A percentile compares a stretch with the other conserved stretches of the same genome.
Conservation (phyloP, 2,113 vertebrate species). For the Kobus ellipsiprymnus region DNA sequence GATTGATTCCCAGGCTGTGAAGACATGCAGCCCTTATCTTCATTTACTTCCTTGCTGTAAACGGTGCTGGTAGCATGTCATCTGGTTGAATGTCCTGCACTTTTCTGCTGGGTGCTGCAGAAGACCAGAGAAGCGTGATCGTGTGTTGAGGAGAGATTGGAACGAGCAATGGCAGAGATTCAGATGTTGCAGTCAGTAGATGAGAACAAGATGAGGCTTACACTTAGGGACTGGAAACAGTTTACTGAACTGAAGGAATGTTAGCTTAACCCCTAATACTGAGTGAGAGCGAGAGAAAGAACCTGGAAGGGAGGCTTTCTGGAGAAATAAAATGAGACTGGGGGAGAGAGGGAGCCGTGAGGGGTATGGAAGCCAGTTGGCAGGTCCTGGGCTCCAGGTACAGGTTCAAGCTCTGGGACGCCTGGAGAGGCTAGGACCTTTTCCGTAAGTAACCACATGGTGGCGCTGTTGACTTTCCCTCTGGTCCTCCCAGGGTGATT, state of each 20-base stretch:
- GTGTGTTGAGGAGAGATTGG: not conserved
- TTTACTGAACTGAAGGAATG: not conserved
- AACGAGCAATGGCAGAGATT: not conserved
- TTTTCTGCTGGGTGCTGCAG: not conserved
- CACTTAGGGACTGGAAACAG: not conserved
- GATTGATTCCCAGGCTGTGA: rapidly evolving
- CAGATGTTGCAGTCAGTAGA: not conserved
- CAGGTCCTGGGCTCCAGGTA: not conserved
- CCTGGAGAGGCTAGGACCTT: not conserved
- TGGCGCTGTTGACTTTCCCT: not conserved
- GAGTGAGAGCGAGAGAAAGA: not conserved
- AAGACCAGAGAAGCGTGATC: too few species aligned
- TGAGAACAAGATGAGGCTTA: rapidly evolving
- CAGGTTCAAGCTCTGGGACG: not conserved
- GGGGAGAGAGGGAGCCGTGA: rapidly evolving
- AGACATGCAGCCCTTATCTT: not conserved
- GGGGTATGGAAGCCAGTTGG: not conserved
- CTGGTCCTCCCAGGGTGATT: too few species aligned
- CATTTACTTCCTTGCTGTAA: not conserved
- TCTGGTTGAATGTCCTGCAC: rapidly evolving
- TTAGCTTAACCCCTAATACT: not conserved
- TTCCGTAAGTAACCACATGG: not conserved
- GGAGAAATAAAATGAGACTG: not conserved
- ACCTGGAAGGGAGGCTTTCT: not conserved
- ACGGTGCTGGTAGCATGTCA: rapidly evolving